These are phyloP conservation scores for Mirza zaza DNA, from an alignment of 2,113 vertebrate genomes.

Conservation along the genomic window DNA sequence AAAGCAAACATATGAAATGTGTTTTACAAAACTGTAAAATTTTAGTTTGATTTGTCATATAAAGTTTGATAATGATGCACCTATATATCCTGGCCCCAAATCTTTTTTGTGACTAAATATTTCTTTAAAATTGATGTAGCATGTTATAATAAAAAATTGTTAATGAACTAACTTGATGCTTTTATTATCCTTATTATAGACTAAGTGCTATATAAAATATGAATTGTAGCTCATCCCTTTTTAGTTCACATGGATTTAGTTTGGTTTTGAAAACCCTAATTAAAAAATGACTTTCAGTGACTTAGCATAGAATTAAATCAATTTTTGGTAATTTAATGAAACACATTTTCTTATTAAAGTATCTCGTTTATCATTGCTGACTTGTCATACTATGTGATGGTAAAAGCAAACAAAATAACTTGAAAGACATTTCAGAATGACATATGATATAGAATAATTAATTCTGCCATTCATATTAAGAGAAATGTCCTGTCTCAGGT, in stretches of 20 bases:
- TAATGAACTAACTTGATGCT: background rate
- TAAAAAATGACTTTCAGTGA: background rate
- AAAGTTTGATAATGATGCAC: constrained; percentile 50
- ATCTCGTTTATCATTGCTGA: background rate
- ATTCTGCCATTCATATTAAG: background rate
- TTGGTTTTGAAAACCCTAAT: background rate
- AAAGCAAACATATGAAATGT: constrained; percentile 46
- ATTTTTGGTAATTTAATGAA: background rate
- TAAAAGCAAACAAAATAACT: background rate
- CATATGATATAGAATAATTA: background rate
- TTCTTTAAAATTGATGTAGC: background rate
- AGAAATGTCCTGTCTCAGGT: background rate
- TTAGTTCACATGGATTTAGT: background rate
- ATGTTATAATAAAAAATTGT: background rate
- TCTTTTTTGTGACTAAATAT: background rate
- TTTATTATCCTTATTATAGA: background rate
- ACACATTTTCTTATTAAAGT: background rate
- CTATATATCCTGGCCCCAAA: constrained; percentile 64
- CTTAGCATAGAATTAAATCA: background rate
- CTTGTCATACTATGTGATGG: background rate
- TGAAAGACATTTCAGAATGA: background rate
- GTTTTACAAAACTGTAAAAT: constrained; percentile 60
- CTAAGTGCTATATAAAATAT: background rate
- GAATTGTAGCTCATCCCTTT: background rate
- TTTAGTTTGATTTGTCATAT: constrained; percentile 66